Conservation (phyloP, 2,113 vertebrate species). For the Turnix velox region DNA sequence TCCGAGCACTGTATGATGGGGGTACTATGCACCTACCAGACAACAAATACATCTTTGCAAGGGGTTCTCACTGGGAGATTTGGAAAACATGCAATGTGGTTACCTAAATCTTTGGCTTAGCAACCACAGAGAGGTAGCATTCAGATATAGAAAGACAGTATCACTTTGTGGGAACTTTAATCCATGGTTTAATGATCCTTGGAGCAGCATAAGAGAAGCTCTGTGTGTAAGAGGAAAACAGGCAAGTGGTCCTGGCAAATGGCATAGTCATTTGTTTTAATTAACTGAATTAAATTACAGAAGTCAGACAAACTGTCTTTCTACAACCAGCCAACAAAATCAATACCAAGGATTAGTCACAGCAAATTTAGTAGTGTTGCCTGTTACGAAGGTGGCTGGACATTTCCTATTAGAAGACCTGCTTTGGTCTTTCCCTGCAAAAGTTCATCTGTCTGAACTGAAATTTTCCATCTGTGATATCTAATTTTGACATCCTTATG, state of each 20-base stretch:
- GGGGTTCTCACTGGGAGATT: not conserved
- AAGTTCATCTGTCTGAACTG: not conserved
- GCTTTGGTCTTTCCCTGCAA: not conserved
- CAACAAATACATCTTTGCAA: not conserved
- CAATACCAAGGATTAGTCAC: slow-evolving; percentile 26
- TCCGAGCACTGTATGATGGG: not conserved
- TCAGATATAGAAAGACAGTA: not conserved
- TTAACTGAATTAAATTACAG: slow-evolving; percentile 16
- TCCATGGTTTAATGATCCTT: not conserved
- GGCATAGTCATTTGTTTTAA: not conserved
- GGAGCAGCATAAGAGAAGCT: not conserved
- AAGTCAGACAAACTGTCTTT: slow-evolving; percentile 5
- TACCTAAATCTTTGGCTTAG: not conserved
- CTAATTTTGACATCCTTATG: not conserved
- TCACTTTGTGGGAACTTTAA: not conserved
- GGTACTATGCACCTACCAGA: not conserved
- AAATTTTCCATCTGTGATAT: not conserved
- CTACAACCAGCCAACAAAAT: slow-evolving; percentile 21
- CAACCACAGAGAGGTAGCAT: not conserved
- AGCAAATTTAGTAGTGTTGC: not conserved
- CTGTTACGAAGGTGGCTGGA: not conserved
- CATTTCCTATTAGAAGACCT: not conserved
- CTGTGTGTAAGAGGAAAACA: not conserved
- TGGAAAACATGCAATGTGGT: not conserved
- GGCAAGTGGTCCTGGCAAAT: not conserved